phyloP scores from a whole-genome alignment of 2,113 vertebrate species.

The Malurus alboscapulatus region DNA sequence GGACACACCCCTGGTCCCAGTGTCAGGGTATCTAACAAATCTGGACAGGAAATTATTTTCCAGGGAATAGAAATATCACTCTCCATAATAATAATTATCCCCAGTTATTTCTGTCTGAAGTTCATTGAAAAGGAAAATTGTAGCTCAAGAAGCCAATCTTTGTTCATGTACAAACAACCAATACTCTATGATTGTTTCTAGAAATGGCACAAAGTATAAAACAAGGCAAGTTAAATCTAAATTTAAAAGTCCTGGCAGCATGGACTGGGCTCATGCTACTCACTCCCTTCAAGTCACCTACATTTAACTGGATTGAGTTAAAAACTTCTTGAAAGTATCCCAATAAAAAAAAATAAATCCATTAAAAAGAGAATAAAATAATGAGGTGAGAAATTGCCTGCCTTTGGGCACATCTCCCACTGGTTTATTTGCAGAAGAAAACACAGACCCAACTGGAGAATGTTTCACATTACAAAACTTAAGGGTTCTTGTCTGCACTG shows the following conservation, averaged over 20 bases:
- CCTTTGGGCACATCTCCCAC: constrained; percentile 16
- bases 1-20: background rate
- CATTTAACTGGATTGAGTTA: background rate
- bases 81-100: background rate
- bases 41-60: background rate
- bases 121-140: background rate
- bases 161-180: background rate
- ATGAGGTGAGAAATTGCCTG: constrained; percentile 16
- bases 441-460: constrained; percentile 34
- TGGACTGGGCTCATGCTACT: background rate
- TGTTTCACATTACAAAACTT: constrained; percentile 53
- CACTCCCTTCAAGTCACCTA: background rate
- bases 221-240: background rate
- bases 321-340: background rate
- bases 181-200: background rate
- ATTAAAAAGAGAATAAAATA: constrained; percentile 14
- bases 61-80: background rate
- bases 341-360: background rate
- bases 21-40: background rate
- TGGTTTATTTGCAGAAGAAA: constrained; percentile 66
- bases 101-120: background rate
- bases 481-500: constrained; percentile 58
- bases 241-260: background rate
- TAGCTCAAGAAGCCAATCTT: background rate
- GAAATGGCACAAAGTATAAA: background rate